Conservation (phyloP, 2,888 invertebrate genomes). For the Blastobasis lacticolella region DNA sequence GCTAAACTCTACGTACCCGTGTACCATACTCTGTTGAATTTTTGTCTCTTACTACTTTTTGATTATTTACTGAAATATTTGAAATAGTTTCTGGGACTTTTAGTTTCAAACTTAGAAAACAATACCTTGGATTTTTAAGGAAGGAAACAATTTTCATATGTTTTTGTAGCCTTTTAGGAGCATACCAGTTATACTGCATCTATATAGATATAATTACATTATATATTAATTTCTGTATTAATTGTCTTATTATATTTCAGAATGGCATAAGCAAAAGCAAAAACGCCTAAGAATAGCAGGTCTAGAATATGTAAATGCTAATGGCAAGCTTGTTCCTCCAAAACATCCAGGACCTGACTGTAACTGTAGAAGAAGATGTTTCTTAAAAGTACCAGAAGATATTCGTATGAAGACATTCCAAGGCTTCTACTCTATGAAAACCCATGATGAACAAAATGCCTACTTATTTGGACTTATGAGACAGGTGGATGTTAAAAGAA, state of each 20-base stretch:
- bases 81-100: slow-evolving; percentile 14
- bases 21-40: slow-evolving; percentile 23
- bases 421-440: slow-evolving; percentile 72
- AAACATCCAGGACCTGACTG: slow-evolving; percentile 72
- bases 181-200: too few relatives aligned
- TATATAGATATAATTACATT: not conserved
- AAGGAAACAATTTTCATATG: too few relatives aligned
- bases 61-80: slow-evolving; percentile 29
- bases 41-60: slow-evolving; percentile 69
- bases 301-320: slow-evolving; percentile 71
- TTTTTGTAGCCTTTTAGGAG: too few relatives aligned
- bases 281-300: slow-evolving; percentile 72
- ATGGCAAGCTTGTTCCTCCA: slow-evolving; percentile 71
- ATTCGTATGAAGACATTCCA: slow-evolving; percentile 68
- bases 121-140: too few relatives aligned
- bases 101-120: too few relatives aligned
- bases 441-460: slow-evolving; percentile 75
- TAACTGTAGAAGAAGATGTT: slow-evolving; percentile 69
- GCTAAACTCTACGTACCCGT: slow-evolving; percentile 19
- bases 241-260: slow-evolving; percentile 32
- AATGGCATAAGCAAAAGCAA: slow-evolving; percentile 76
- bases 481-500: slow-evolving; percentile 72
- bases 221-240: not conserved
- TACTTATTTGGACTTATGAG: slow-evolving; percentile 74
- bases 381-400: slow-evolving; percentile 66